These are phyloP conservation scores for Kryptopterus vitreolus DNA, from an alignment of 2,797 vertebrate species.

Conservation along the genomic window DNA sequence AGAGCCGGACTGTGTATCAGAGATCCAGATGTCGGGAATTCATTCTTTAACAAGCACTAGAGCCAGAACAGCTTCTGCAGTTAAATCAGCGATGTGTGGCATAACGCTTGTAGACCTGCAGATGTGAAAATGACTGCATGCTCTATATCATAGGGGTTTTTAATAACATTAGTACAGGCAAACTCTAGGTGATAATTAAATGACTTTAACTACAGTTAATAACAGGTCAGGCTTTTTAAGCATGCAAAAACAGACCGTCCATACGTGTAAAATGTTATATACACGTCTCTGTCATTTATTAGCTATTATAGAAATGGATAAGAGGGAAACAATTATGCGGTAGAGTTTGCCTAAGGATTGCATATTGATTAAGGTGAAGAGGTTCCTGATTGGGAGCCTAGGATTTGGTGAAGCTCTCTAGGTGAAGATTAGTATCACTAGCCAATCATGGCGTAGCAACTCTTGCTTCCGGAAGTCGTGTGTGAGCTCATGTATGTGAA, in stretches of 20 bases:
- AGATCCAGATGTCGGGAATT: slow-evolving; percentile 55
- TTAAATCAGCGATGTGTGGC: slow-evolving; percentile 51
- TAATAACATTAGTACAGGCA: background rate
- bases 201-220: background rate
- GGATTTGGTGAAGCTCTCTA: background rate
- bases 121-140: background rate
- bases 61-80: slow-evolving; percentile 35
- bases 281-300: too few species aligned
- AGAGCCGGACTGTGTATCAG: slow-evolving; percentile 41
- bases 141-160: background rate
- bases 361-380: background rate
- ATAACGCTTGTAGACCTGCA: slow-evolving; percentile 41
- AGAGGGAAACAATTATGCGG: background rate
- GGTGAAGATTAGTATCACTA: background rate
- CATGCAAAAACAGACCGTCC: background rate
- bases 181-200: background rate
- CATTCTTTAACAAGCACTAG: slow-evolving; percentile 54
- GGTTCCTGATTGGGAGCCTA: background rate
- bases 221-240: background rate
- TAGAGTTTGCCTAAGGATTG: too few species aligned
- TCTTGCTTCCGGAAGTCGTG: background rate
- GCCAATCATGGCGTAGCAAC: background rate
- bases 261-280: background rate
- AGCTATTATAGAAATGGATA: too few species aligned
- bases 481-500: background rate